Evolutionary conservation across 2,888 invertebrate species (phyloP).

Genomic region (Nomada ruficornis): DNA sequence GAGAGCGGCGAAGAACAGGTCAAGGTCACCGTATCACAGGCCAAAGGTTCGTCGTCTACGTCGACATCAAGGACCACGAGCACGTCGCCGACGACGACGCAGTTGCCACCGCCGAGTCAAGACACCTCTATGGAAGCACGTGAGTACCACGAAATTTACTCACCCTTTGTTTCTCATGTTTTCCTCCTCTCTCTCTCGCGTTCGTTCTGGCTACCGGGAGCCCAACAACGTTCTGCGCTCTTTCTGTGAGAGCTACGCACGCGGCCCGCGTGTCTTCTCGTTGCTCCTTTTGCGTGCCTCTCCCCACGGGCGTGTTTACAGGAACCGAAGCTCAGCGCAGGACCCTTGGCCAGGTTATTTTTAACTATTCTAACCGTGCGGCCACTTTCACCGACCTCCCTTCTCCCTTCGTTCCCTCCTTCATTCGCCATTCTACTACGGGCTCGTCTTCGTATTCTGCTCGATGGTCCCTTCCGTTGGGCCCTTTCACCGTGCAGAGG

Average conservation of each 20-base stretch:
- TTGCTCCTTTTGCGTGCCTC: slow-evolving; percentile 67
- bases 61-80: slow-evolving; percentile 60
- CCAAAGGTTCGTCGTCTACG: slow-evolving; percentile 60
- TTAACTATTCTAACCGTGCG: slow-evolving; percentile 70
- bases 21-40: slow-evolving; percentile 66
- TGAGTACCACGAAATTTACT: slow-evolving; percentile 67
- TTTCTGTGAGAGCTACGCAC: slow-evolving; percentile 14
- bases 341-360: slow-evolving; percentile 72
- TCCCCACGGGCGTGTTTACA: slow-evolving; percentile 70
- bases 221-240: not conserved
- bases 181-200: not conserved
- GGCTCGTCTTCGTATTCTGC: slow-evolving; percentile 26
- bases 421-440: slow-evolving; percentile 17
- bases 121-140: slow-evolving; percentile 82
- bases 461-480: slow-evolving; percentile 25
- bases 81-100: slow-evolving; percentile 72
- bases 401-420: slow-evolving; percentile 38
- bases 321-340: slow-evolving; percentile 70
- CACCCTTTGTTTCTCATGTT: not conserved
- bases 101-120: slow-evolving; percentile 77
- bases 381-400: slow-evolving; percentile 65
- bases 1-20: slow-evolving; percentile 66
- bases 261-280: not conserved
- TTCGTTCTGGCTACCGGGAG: not conserved
- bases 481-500: not conserved